These are phyloP conservation scores for Zapornia atra DNA, from an alignment of 2,113 vertebrate genomes.

Conservation along the genomic window DNA sequence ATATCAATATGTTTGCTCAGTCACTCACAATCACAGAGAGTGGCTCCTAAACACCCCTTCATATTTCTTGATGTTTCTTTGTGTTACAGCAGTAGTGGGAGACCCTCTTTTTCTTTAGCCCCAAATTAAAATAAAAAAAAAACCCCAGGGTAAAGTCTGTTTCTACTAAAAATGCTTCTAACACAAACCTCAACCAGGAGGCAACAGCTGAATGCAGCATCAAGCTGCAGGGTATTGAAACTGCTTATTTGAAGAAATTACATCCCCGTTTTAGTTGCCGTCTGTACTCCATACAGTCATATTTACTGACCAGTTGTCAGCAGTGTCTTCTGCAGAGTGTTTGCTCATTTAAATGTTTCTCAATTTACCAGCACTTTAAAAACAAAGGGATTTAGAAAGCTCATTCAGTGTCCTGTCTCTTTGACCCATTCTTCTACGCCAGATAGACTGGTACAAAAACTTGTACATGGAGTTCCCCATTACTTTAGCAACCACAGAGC, in stretches of 20 bases:
- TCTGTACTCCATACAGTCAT: neutral
- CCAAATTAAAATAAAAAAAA: neutral
- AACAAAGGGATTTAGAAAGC: neutral
- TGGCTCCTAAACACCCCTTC: neutral
- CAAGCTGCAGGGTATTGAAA: neutral
- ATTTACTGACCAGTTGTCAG: neutral
- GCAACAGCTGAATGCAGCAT: neutral
- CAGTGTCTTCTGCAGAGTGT: neutral
- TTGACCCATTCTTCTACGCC: neutral
- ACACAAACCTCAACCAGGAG: neutral
- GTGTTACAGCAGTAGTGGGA: neutral
- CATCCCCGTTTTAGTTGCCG: neutral
- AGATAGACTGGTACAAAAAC: neutral
- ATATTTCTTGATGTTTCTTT: neutral
- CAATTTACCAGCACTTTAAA: neutral
- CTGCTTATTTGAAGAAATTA: neutral
- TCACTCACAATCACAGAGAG: neutral
- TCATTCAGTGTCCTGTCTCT: neutral
- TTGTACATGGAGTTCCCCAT: fast-evolving
- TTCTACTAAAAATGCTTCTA: neutral
- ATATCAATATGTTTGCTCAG: conserved; percentile 28
- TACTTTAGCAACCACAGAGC: neutral
- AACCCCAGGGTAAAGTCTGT: neutral
- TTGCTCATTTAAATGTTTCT: neutral
- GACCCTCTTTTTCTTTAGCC: neutral